These are phyloP conservation scores for Chrysaora quinquecirrha DNA, from an alignment of 30 jellyfish, hydroid and myxozoan genomes.

Conservation along the genomic window DNA sequence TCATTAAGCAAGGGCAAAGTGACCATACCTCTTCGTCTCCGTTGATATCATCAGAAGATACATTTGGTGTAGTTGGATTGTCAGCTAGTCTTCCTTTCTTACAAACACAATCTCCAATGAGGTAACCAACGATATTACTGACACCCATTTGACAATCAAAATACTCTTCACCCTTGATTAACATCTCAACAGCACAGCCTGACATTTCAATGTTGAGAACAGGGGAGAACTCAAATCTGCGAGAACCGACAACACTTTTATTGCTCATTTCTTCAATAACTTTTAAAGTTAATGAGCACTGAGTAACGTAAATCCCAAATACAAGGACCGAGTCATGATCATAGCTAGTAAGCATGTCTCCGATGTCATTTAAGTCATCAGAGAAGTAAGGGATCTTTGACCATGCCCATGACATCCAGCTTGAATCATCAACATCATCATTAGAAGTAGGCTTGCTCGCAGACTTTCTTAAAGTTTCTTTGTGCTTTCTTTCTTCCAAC, in stretches of 20 bases:
- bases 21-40: constrained; percentile 59
- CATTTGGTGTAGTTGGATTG: constrained; percentile 5
- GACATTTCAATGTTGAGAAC: constrained; percentile 75
- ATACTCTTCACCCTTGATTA: constrained; percentile 66
- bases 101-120: constrained; percentile 85
- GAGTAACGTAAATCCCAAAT: constrained; percentile 78
- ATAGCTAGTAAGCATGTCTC: neutral
- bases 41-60: constrained; percentile 33
- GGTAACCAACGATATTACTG: constrained; percentile 70
- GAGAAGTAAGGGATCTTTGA: constrained; percentile 79
- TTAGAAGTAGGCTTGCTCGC: constrained; percentile 12
- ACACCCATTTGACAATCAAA: constrained; percentile 77
- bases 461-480: neutral
- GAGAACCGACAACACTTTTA: constrained; percentile 64
- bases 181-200: constrained; percentile 75
- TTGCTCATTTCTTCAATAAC: constrained; percentile 67
- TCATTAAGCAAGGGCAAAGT: no score
- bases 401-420: constrained; percentile 98
- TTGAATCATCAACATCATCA: constrained; percentile 41
- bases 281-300: constrained; percentile 76
- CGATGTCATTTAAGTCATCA: constrained; percentile 34
- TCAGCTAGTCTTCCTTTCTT: constrained; percentile 11
- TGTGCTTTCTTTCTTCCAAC: constrained; percentile 46
- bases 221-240: constrained; percentile 88
- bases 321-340: constrained; percentile 28